Base-by-base conservation (phyloP, 2,113 vertebrate species). In the Scatophagus argus region DNA sequence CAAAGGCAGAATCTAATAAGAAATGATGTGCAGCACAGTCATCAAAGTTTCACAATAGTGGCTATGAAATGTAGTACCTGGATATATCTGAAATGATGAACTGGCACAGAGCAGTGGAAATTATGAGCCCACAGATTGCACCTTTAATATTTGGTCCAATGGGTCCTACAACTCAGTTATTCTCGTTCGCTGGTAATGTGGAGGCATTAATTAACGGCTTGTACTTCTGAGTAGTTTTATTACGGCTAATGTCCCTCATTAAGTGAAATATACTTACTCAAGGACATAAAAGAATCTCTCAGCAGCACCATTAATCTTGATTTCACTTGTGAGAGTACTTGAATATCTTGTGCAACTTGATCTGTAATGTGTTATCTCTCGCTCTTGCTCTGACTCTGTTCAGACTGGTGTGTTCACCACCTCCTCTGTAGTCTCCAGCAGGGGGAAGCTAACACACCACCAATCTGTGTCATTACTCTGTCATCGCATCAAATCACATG, bases 401-500 rank as follows among this genome's bases (percentile, higher is more conserved):
- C 81, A 43, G 64, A 71, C 86, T 83, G 32, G 3, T 71, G 86
- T 88, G 88, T 86, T 90, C 85, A 83, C 86, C 82, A 81, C 84
- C 86, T 86, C 85, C 71, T 88, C 74, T 75, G 81, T 63, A 88
- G 89, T 87, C 83, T 90, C 91, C 92, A 90, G 91, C 89, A 89
- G 91, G 89, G 89, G 85, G 85, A 84, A 69, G 82, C 88, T 93
- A 94, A 93, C 91, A 93, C 93, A 92, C 89, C 92, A 94, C 89
- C 93, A 92, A 93, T 93, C 90, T 89, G 92, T 93, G 91, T 92
- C 93, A 93, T 93, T 93, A 93, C 91, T 82, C 93, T 94, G 90
- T 94, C 93, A 95, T 93, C 92, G 93, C 93, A 93, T 94, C 94
- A 94, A 93, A 95, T 95, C 94, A 95, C 94, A 95, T 94, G 94